Evolutionary conservation across 2,797 vertebrate species (phyloP).

Genomic region (Vireo griseus): DNA sequence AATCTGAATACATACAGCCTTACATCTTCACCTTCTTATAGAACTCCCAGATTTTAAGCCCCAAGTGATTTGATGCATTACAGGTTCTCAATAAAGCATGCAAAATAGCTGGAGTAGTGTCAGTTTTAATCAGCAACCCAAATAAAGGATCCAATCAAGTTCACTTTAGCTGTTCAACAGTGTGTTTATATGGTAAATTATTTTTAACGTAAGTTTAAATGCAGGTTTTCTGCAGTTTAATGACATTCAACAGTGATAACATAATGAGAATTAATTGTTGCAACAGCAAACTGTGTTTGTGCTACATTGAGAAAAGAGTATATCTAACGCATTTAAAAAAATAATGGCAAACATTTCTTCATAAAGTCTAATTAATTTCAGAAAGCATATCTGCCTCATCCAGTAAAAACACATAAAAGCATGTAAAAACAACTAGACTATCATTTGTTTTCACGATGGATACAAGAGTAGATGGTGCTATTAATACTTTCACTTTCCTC

Average conservation of each 20-base stretch:
- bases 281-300: not conserved
- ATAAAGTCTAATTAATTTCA: not conserved
- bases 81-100: not conserved
- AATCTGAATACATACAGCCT: not conserved
- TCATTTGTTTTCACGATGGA: not conserved
- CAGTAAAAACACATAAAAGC: not conserved
- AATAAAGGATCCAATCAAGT: not conserved
- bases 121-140: conserved; percentile 12
- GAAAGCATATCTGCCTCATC: not conserved
- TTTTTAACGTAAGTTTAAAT: not conserved
- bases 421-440: not conserved
- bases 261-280: not conserved
- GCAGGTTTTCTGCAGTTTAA: not conserved
- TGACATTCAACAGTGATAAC: not conserved
- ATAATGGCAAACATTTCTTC: not conserved
- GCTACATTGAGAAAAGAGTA: not conserved
- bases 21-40: not conserved
- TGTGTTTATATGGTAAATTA: not conserved
- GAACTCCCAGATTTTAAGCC: not conserved
- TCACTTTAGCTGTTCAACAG: not conserved
- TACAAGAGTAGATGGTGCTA: not conserved
- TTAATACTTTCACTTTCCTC: not conserved
- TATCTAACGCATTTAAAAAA: not conserved
- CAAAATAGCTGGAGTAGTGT: not conserved
- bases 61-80: not conserved